A percentile compares a stretch with the other conserved stretches of the same genome.
Conservation (phyloP, 2,113 vertebrate species). For the Herpetotheres cachinnans region DNA sequence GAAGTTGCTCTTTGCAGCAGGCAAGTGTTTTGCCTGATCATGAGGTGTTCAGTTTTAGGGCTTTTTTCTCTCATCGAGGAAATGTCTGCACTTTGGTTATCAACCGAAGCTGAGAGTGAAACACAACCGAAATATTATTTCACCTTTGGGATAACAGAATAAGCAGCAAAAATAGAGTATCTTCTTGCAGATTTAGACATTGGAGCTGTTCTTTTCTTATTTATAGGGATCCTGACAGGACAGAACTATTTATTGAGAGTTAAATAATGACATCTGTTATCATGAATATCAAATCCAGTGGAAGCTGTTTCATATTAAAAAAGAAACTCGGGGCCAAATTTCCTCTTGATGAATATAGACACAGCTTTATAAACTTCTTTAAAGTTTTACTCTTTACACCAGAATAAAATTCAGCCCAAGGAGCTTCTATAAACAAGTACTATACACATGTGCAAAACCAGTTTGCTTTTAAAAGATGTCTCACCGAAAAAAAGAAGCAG, state of each 20-base stretch:
- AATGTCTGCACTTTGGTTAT: neutral
- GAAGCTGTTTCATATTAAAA: constrained; percentile 57
- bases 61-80: neutral
- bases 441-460: neutral
- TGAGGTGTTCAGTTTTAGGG: neutral
- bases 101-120: neutral
- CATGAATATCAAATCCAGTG: neutral
- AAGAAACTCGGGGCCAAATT: constrained; percentile 13
- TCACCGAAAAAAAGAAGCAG: neutral
- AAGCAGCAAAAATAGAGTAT: neutral
- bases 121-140: neutral
- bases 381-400: neutral
- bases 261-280: constrained; percentile 56
- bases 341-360: neutral
- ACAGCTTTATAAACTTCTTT: constrained; percentile 23
- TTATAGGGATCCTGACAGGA: neutral
- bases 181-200: neutral
- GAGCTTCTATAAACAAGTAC: neutral
- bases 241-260: neutral
- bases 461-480: neutral
- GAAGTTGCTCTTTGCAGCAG: neutral
- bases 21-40: neutral
- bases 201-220: neutral
- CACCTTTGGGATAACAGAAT: neutral
- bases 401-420: neutral